These are phyloP conservation scores for Melanotus villosus DNA, from an alignment of 2,888 invertebrate species.

Conservation along the genomic window DNA sequence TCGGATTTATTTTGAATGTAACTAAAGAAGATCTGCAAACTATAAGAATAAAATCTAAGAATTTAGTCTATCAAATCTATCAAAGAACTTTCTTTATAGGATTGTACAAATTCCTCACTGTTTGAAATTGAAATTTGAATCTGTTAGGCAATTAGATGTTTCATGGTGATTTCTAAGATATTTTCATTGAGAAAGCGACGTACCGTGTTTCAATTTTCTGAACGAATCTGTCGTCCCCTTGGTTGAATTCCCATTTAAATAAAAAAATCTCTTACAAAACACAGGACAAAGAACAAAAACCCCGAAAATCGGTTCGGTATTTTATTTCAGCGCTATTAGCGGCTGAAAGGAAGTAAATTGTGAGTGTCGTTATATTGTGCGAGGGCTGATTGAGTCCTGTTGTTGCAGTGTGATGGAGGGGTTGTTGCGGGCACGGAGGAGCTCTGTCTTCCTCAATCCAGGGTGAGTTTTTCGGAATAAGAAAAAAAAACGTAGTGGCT, in stretches of 20 bases:
- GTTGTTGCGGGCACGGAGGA: conserved; percentile 65
- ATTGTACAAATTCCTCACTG: no score
- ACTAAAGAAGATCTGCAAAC: no score
- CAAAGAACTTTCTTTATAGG: no score
- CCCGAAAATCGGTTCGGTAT: conserved; percentile 14
- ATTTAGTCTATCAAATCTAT: no score
- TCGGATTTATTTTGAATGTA: no score
- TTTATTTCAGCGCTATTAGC: conserved; percentile 33
- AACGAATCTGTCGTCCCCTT: neutral
- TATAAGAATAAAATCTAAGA: no score
- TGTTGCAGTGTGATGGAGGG: conserved; percentile 67
- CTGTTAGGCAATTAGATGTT: no score
- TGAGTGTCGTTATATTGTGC: conserved; percentile 39
- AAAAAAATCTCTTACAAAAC: conserved; percentile 9
- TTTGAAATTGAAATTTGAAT: no score
- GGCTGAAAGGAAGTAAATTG: conserved; percentile 37
- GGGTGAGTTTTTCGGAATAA: conserved; percentile 67
- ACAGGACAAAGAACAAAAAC: conserved; percentile 12
- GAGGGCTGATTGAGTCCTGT: conserved; percentile 45
- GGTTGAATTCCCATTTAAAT: conserved; percentile 12
- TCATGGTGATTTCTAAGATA: no score
- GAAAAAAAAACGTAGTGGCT: conserved; percentile 42
- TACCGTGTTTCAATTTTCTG: conserved; percentile 5
- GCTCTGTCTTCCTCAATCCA: conserved; percentile 66
- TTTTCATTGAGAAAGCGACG: no score